Percentiles rank a stretch among this genome's conserved stretches.
These are phyloP conservation scores for Scytalopus superciliaris DNA, from an alignment of 2,113 vertebrate genomes.

Conservation along the genomic window DNA sequence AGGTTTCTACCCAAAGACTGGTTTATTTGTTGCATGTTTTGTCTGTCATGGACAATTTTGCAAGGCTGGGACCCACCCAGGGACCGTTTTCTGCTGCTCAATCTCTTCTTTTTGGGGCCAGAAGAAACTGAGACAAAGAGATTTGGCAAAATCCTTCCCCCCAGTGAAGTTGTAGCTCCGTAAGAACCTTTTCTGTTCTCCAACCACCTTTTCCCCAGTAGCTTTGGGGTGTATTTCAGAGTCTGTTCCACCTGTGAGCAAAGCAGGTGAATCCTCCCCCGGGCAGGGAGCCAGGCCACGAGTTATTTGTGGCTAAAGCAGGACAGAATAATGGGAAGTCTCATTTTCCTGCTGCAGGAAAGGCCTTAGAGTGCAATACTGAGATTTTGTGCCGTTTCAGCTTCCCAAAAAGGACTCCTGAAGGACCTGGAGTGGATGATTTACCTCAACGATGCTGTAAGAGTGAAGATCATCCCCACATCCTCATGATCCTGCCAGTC, in stretches of 20 bases:
- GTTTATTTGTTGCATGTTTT: background rate
- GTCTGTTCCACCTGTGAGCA: background rate
- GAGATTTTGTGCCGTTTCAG: background rate
- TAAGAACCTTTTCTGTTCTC: background rate
- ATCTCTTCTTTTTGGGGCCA: background rate
- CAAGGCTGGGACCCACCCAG: background rate
- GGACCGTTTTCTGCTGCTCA: background rate
- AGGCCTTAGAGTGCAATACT: background rate
- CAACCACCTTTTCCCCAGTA: background rate
- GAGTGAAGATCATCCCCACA: background rate
- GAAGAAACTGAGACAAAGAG: background rate
- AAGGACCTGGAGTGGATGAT: background rate
- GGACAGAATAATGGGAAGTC: background rate
- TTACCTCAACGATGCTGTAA: background rate
- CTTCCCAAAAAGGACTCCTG: background rate
- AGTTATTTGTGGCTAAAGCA: background rate
- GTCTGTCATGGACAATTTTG: background rate
- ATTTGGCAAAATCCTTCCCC: background rate
- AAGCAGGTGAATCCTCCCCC: background rate
- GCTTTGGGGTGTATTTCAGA: background rate
- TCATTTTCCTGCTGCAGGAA: background rate
- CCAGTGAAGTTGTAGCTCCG: background rate
- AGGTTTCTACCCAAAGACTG: background rate
- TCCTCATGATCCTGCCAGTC: background rate
- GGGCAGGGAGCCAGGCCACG: background rate